Evolutionary conservation across 2,888 invertebrate genomes (phyloP).

Genomic region (Synanthedon andrenaeformis): DNA sequence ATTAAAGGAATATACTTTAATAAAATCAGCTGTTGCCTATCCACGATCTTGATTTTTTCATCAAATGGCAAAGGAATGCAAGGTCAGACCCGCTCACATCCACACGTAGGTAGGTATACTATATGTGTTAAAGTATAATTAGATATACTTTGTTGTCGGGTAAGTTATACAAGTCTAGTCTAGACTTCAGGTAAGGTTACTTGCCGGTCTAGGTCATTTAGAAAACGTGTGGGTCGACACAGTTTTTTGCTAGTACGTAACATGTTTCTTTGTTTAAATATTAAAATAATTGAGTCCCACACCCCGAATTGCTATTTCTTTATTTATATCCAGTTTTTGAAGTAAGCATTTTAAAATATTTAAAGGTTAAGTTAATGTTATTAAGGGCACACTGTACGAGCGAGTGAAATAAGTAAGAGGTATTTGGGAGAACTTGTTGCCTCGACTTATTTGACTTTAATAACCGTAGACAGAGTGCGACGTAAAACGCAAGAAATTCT

Average conservation of each 20-base stretch:
- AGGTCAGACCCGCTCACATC: conserved; percentile 3
- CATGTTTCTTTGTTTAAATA: background rate
- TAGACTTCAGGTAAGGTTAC: conserved; percentile 1
- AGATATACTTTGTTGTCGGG: background rate
- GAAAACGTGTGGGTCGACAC: background rate
- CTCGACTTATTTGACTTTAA: too few relatives aligned
- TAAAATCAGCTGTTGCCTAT: conserved; percentile 9
- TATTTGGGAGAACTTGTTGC: too few relatives aligned
- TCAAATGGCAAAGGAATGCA: conserved; percentile 2
- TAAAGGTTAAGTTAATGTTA: too few relatives aligned
- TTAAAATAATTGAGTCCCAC: too few relatives aligned
- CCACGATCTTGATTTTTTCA: conserved; percentile 8
- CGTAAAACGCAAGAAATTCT: too few relatives aligned
- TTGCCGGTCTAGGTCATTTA: conserved; percentile 2
- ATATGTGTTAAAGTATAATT: conserved; percentile 7
- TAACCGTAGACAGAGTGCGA: too few relatives aligned
- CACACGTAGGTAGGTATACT: conserved; percentile 5
- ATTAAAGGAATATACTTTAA: too few relatives aligned
- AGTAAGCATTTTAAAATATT: too few relatives aligned
- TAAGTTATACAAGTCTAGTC: background rate
- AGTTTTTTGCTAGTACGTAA: background rate
- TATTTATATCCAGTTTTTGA: too few relatives aligned
- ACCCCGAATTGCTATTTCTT: too few relatives aligned
- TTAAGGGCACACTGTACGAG: too few relatives aligned
- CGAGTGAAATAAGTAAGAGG: too few relatives aligned